Evolutionary conservation across 2,888 invertebrate species (phyloP).

Genomic region (Aphrophora alni): DNA sequence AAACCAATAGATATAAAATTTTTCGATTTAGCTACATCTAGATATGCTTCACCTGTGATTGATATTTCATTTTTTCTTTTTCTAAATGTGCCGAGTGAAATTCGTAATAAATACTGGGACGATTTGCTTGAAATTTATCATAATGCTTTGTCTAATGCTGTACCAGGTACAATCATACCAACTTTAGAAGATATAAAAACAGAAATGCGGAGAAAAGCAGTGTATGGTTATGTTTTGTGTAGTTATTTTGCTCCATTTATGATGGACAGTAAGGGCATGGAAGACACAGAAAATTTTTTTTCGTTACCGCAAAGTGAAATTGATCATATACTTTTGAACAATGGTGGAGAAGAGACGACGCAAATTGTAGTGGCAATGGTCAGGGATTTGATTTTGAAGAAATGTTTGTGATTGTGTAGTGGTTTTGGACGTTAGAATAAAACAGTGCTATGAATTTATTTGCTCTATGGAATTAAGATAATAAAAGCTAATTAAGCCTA

Average conservation of each 20-base stretch:
- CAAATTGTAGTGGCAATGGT: too few species aligned
- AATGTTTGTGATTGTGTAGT: too few species aligned
- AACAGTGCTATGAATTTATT: too few species aligned
- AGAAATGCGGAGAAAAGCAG: conserved; percentile 38
- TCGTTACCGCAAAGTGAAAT: neutral
- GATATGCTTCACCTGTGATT: conserved; percentile 55
- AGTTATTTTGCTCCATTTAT: conserved; percentile 42
- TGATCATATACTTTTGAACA: neutral
- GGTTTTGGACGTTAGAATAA: too few species aligned
- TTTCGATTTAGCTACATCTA: conserved; percentile 55
- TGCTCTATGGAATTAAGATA: too few species aligned
- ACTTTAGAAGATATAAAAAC: conserved; percentile 31
- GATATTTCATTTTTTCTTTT: conserved; percentile 56
- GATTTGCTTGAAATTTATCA: conserved; percentile 53
- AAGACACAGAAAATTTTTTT: neutral
- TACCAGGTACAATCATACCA: conserved; percentile 34
- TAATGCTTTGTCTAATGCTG: conserved; percentile 31
- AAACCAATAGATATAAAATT: conserved; percentile 54
- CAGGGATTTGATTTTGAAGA: too few species aligned
- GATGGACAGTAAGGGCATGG: neutral
- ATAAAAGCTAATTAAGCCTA: too few species aligned
- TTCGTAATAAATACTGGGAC: conserved; percentile 51
- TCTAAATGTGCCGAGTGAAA: conserved; percentile 53
- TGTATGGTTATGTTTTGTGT: conserved; percentile 42
- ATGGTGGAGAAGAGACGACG: neutral